phyloP scores from a whole-genome alignment of 2,888 invertebrate genomes.

The Argyra leucocephala region DNA sequence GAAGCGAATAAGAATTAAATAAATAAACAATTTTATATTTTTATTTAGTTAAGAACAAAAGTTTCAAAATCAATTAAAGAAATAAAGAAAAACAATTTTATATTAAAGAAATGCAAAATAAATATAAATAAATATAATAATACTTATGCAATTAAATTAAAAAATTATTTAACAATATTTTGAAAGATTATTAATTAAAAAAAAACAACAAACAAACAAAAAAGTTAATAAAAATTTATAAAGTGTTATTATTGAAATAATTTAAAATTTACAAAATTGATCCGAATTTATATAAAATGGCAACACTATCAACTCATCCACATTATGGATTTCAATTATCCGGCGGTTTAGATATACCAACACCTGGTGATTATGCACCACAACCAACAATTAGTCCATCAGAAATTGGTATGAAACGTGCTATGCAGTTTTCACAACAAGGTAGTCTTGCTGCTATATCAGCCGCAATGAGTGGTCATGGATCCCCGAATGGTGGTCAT shows the following conservation, averaged over 20 bases:
- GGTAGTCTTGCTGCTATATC: constrained; percentile 37
- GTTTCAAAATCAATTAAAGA: too few relatives aligned
- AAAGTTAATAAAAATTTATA: not conserved
- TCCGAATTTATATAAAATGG: constrained; percentile 29
- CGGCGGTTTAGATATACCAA: constrained; percentile 40
- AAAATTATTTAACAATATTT: constrained; percentile 5
- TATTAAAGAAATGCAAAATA: not conserved
- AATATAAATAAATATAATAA: not conserved
- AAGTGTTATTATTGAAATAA: not conserved
- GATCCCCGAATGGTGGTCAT: constrained; percentile 38
- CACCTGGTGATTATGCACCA: constrained; percentile 40
- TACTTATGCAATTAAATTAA: constrained; percentile 1
- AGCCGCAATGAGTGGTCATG: constrained; percentile 37
- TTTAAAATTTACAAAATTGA: constrained; percentile 14
- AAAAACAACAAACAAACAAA: not conserved
- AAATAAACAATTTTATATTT: not conserved
- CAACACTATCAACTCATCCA: constrained; percentile 42
- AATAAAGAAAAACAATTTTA: too few relatives aligned
- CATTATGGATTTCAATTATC: constrained; percentile 43
- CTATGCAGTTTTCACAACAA: constrained; percentile 41
- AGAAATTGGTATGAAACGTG: constrained; percentile 42
- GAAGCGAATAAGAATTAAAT: not conserved
- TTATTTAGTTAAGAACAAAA: too few relatives aligned
- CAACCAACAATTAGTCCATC: constrained; percentile 32
- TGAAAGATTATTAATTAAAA: not conserved